These are phyloP conservation scores for Hylaea fasciaria DNA, from an alignment of 2,888 invertebrate genomes.

Conservation along the genomic window DNA sequence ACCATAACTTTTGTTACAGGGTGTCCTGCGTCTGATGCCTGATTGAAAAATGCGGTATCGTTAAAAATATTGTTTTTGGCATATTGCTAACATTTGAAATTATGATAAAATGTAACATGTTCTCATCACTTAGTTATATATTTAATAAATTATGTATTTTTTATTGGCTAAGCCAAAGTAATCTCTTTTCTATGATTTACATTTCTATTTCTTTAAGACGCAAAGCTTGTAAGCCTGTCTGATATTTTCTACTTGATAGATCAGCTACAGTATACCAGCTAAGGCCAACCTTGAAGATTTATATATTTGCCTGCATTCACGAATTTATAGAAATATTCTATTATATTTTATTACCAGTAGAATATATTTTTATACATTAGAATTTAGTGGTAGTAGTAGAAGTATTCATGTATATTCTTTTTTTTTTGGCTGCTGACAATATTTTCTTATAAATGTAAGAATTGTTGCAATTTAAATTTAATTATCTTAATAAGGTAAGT, in stretches of 20 bases:
- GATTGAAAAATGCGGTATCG: conserved; percentile 42
- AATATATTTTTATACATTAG: conserved; percentile 2
- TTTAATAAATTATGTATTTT: conserved; percentile 10
- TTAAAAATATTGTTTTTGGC: conserved; percentile 36
- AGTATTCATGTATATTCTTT: conserved; percentile 8
- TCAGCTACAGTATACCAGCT: conserved; percentile 7
- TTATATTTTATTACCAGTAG: too few relatives aligned
- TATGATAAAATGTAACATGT: conserved; percentile 34
- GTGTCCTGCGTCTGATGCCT: conserved; percentile 40
- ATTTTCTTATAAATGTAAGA: background rate
- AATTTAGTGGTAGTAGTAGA: too few relatives aligned
- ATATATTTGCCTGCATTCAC: conserved; percentile 12
- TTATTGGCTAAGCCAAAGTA: conserved; percentile 24
- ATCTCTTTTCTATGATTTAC: conserved; percentile 1
- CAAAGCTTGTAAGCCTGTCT: conserved; percentile 2
- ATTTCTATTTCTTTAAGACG: conserved; percentile 3
- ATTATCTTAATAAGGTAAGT: background rate
- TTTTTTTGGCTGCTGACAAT: conserved; percentile 5
- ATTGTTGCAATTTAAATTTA: conserved; percentile 11
- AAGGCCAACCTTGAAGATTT: background rate
- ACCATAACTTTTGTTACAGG: conserved; percentile 44
- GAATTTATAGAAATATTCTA: conserved; percentile 20
- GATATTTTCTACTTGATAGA: conserved; percentile 1
- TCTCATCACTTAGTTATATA: conserved; percentile 10
- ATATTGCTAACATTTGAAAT: conserved; percentile 35